These are phyloP conservation scores for Camelus bactrianus DNA, from an alignment of 2,113 vertebrate genomes.

Conservation along the genomic window DNA sequence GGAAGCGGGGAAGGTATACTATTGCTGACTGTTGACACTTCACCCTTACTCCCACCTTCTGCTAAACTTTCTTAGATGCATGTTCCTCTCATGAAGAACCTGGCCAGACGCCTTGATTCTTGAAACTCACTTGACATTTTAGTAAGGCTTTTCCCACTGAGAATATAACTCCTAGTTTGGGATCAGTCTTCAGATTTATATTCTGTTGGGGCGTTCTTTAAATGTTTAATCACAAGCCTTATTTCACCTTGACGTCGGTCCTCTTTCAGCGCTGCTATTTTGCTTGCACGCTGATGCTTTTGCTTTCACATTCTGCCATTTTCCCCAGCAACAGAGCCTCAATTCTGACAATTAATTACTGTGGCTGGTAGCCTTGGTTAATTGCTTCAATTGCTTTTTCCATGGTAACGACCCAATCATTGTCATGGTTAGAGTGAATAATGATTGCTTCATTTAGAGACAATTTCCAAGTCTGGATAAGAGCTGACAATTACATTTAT, in stretches of 20 bases:
- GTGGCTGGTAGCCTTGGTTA: slow-evolving; percentile 50
- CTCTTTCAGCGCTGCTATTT: background rate
- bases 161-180: background rate
- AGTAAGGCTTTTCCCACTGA: background rate
- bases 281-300: background rate
- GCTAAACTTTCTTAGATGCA: background rate
- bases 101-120: background rate
- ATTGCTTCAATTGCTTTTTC: slow-evolving; percentile 66
- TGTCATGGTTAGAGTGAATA: slow-evolving; percentile 42
- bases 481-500: slow-evolving; percentile 26
- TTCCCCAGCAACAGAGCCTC: background rate
- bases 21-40: background rate
- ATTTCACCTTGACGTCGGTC: background rate
- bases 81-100: background rate
- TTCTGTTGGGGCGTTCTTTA: background rate
- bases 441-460: slow-evolving; percentile 71
- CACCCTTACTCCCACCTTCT: background rate
- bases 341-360: slow-evolving; percentile 51
- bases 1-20: background rate
- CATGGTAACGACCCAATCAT: slow-evolving; percentile 36
- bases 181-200: background rate
- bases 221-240: background rate
- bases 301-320: background rate
- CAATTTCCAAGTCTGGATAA: slow-evolving; percentile 56
- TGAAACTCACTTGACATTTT: background rate